phyloP scores from a whole-genome alignment of 2,113 vertebrate genomes.

The Loxodonta africana region DNA sequence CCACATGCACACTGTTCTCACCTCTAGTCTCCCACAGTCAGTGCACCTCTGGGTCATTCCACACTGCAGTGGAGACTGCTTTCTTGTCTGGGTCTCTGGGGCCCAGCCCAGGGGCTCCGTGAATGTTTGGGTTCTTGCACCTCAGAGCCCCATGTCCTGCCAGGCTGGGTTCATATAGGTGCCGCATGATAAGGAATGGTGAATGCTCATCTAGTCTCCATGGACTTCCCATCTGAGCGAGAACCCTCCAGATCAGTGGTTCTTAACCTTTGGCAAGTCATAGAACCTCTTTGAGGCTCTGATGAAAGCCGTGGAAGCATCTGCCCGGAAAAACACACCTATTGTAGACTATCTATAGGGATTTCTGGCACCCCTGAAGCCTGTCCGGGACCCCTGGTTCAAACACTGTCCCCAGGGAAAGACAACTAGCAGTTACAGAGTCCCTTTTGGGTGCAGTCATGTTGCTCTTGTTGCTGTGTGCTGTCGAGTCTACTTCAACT shows the following conservation, averaged over 20 bases:
- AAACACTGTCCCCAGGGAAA: not conserved
- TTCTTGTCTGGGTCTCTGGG: not conserved
- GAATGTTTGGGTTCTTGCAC: not conserved
- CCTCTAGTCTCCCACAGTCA: not conserved
- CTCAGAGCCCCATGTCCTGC: not conserved
- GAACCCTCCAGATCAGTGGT: constrained; percentile 5
- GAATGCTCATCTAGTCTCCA: not conserved
- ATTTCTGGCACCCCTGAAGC: not conserved
- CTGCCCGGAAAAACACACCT: not conserved
- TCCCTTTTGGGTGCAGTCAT: not conserved
- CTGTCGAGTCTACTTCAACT: too few species aligned
- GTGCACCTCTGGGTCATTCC: not conserved
- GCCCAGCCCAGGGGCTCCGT: not conserved
- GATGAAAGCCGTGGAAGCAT: not conserved
- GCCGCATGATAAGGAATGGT: not conserved
- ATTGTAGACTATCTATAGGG: not conserved
- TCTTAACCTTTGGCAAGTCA: not conserved
- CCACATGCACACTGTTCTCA: not conserved
- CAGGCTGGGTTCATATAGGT: not conserved
- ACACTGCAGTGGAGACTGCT: not conserved
- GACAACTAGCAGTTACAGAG: not conserved
- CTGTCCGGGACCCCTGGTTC: not conserved
- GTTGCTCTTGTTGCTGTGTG: not conserved
- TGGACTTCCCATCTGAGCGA: not conserved
- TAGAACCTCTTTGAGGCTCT: not conserved